These are phyloP conservation scores for Ariopsis seemanni DNA, from an alignment of 2,113 vertebrate genomes.

Conservation along the genomic window DNA sequence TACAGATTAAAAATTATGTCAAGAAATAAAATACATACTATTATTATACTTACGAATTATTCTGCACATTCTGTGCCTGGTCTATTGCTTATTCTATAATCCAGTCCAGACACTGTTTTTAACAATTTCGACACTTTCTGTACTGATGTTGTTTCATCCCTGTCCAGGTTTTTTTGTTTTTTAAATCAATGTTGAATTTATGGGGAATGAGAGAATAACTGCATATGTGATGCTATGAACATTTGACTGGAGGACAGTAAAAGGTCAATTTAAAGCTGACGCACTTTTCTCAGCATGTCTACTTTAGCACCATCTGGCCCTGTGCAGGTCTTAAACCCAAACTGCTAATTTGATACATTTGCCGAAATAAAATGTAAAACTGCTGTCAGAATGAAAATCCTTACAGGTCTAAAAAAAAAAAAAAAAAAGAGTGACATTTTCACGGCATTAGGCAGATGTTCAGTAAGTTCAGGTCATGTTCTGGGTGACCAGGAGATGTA, in stretches of 20 bases:
- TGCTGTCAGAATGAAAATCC: conserved; percentile 7
- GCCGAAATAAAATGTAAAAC: conserved; percentile 27
- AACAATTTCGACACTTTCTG: not conserved
- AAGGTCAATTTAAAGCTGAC: conserved; percentile 1
- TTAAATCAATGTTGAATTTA: not conserved
- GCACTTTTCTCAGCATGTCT: conserved; percentile 13
- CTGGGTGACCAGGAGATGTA: conserved; percentile 20
- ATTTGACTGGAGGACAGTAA: not conserved
- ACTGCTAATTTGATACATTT: conserved; percentile 17
- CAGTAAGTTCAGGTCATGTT: not conserved
- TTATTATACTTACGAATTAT: not conserved
- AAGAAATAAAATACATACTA: not conserved
- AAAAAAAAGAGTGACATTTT: conserved; percentile 5
- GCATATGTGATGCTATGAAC: not conserved
- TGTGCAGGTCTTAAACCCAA: not conserved
- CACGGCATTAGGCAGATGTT: conserved; percentile 14
- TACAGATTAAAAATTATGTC: not conserved
- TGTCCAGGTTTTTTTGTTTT: not conserved
- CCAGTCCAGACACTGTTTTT: not conserved
- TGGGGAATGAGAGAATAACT: conserved; percentile 14
- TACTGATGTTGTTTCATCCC: not conserved
- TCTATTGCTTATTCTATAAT: conserved; percentile 1
- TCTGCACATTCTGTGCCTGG: not conserved
- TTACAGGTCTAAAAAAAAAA: not conserved
- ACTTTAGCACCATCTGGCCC: conserved; percentile 34